A percentile compares a stretch with the other conserved stretches of the same genome.
These are phyloP conservation scores for Seriola aureovittata DNA, from an alignment of 2,113 vertebrate species.

Conservation along the genomic window DNA sequence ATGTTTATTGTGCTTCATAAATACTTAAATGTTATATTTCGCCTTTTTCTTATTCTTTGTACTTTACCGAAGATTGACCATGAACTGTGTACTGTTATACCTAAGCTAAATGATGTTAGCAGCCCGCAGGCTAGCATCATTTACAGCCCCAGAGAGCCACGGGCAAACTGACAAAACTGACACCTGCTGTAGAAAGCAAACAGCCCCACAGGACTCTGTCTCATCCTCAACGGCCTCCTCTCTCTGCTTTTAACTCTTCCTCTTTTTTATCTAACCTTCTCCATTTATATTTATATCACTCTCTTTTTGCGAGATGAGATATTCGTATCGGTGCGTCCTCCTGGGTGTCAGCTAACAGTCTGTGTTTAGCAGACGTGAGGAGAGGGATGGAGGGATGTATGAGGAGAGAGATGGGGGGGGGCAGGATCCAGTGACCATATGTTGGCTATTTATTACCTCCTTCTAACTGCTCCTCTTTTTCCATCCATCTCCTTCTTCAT, in stretches of 20 bases:
- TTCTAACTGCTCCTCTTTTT: slow-evolving; percentile 48
- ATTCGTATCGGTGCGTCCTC: neutral
- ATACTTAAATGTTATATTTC: neutral
- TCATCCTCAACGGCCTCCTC: neutral
- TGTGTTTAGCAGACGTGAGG: slow-evolving; percentile 39
- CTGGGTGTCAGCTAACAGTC: slow-evolving; percentile 59
- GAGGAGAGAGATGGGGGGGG: slow-evolving; percentile 41
- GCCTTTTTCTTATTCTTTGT: neutral
- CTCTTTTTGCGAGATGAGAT: slow-evolving; percentile 4
- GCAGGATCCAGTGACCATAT: slow-evolving; percentile 76
- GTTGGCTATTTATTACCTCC: slow-evolving; percentile 80
- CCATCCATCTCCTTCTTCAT: slow-evolving; percentile 24
- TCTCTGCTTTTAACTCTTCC: slow-evolving; percentile 14
- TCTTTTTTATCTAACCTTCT: neutral
- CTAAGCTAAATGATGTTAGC: neutral
- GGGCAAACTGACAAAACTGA: slow-evolving; percentile 45
- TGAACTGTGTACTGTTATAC: neutral
- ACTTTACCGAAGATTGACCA: neutral
- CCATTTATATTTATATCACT: slow-evolving; percentile 6
- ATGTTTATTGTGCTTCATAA: neutral
- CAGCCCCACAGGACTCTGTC: neutral
- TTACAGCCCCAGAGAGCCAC: slow-evolving; percentile 9
- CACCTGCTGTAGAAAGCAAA: slow-evolving; percentile 45
- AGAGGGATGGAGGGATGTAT: slow-evolving; percentile 53
- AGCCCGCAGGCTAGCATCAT: neutral